Evolutionary conservation across 1,140 invertebrate species (phyloP).

Genomic region (Lutraria rhynchaena): DNA sequence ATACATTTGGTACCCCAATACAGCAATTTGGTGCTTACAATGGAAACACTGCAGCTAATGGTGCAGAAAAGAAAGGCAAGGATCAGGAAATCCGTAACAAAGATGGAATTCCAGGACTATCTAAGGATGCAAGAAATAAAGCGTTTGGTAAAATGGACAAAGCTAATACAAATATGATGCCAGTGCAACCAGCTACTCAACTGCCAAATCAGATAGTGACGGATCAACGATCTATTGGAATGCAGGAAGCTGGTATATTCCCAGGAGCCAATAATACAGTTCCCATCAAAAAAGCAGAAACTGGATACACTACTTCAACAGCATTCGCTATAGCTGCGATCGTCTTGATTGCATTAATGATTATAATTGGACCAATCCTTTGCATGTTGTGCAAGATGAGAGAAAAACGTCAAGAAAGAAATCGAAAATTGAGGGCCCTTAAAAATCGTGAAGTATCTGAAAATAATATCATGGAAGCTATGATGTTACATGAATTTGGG

Average conservation of each 20-base stretch:
- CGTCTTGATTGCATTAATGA: conserved; percentile 65
- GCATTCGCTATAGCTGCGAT: conserved; percentile 73
- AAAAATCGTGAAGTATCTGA: conserved; percentile 54
- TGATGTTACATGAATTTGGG: conserved; percentile 74
- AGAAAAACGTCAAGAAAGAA: conserved; percentile 61
- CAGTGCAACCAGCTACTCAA: not conserved
- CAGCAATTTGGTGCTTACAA: not conserved
- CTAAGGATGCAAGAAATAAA: conserved; percentile 34
- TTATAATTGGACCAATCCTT: conserved; percentile 74
- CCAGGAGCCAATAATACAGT: conserved; percentile 25
- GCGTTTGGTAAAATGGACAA: conserved; percentile 34
- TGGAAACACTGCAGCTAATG: not conserved
- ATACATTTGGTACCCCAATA: not conserved
- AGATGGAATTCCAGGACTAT: conserved; percentile 22
- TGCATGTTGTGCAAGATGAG: conserved; percentile 74
- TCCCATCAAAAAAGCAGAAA: not conserved
- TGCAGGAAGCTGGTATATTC: conserved; percentile 42
- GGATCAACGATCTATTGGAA: conserved; percentile 23
- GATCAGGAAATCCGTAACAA: conserved; percentile 40
- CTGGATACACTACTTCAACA: conserved; percentile 25
- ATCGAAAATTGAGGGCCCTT: conserved; percentile 50
- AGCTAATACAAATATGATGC: not conserved
- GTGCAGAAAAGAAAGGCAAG: not conserved
- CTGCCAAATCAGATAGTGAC: not conserved
- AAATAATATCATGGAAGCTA: conserved; percentile 72